Percentiles rank a stretch among this genome's conserved stretches.
Evolutionary conservation across 2,113 vertebrate genomes (phyloP).

Genomic region (Protobothrops mucrosquamatus): DNA sequence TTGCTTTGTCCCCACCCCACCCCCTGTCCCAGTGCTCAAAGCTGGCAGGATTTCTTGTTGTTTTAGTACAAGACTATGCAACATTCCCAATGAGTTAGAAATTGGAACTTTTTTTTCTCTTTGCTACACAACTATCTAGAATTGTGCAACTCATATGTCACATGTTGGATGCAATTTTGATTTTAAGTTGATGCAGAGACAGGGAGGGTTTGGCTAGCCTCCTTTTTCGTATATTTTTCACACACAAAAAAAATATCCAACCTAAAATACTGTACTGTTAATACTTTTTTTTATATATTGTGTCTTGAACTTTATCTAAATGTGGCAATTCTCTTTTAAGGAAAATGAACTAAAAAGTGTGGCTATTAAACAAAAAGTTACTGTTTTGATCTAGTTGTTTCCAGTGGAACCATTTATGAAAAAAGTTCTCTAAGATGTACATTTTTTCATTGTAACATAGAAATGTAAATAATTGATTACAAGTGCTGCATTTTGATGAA

Average conservation of each 20-base stretch:
- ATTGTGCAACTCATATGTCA: slow-evolving; percentile 71
- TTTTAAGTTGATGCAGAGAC: slow-evolving; percentile 42
- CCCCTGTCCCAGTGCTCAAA: not conserved
- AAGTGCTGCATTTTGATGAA: slow-evolving; percentile 91
- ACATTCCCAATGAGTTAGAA: slow-evolving; percentile 74
- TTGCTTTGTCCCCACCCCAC: slow-evolving; percentile 24
- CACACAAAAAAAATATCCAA: slow-evolving; percentile 51
- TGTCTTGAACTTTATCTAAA: slow-evolving; percentile 67
- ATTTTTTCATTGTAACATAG: slow-evolving; percentile 90
- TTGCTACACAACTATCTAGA: slow-evolving; percentile 75
- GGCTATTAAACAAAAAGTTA: slow-evolving; percentile 71
- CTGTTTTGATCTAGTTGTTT: slow-evolving; percentile 76
- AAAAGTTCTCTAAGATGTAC: slow-evolving; percentile 87
- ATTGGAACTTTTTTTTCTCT: slow-evolving; percentile 73
- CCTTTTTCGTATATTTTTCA: slow-evolving; percentile 65
- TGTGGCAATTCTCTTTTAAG: slow-evolving; percentile 67
- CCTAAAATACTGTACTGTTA: slow-evolving; percentile 59
- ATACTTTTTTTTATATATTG: slow-evolving; percentile 75
- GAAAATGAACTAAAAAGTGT: slow-evolving; percentile 57
- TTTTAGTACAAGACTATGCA: slow-evolving; percentile 85
- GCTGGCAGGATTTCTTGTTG: slow-evolving; percentile 55
- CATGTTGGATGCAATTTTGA: slow-evolving; percentile 67
- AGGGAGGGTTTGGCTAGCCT: slow-evolving; percentile 52
- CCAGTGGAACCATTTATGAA: slow-evolving; percentile 77
- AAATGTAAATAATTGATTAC: slow-evolving; percentile 93